Conservation (phyloP, 2,888 invertebrate genomes). For the Agelastica alni region DNA sequence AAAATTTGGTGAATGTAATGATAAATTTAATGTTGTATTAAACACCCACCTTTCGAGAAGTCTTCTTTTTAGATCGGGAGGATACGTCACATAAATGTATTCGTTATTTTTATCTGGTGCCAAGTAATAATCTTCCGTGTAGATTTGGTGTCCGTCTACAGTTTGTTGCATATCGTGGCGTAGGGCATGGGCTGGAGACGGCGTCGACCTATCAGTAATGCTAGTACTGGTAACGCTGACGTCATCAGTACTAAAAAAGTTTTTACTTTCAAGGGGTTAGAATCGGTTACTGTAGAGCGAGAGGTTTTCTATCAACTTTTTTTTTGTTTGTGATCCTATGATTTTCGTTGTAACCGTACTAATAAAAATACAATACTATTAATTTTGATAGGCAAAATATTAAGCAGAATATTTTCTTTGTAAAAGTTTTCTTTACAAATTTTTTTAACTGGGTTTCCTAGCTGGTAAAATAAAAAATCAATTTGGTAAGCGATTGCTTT, state of each 20-base stretch:
- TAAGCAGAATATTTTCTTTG: no score
- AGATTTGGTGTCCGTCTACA: conserved; percentile 52
- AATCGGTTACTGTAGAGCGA: conserved; percentile 24
- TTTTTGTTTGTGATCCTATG: no score
- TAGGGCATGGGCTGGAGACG: conserved; percentile 65
- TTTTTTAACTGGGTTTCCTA: no score
- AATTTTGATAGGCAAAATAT: no score
- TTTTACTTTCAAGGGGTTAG: conserved; percentile 34
- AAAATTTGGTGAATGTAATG: no score
- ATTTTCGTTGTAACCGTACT: no score
- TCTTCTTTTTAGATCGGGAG: conserved; percentile 81
- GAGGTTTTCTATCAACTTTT: conserved; percentile 11
- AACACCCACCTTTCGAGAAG: conserved; percentile 80
- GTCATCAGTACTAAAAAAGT: conserved; percentile 66
- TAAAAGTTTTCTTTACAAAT: no score
- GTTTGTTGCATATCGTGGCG: conserved; percentile 52
- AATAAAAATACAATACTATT: background rate
- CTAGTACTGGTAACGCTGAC: conserved; percentile 70
- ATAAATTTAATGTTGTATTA: no score
- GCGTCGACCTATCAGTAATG: conserved; percentile 69
- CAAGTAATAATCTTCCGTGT: conserved; percentile 56
- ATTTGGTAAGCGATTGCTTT: no score
- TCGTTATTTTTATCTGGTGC: conserved; percentile 66
- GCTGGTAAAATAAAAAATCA: no score
- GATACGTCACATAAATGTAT: conserved; percentile 87